Percentiles rank a stretch among this genome's conserved stretches.
Conservation (phyloP, 2,113 vertebrate genomes). For the Alectura lathami region DNA sequence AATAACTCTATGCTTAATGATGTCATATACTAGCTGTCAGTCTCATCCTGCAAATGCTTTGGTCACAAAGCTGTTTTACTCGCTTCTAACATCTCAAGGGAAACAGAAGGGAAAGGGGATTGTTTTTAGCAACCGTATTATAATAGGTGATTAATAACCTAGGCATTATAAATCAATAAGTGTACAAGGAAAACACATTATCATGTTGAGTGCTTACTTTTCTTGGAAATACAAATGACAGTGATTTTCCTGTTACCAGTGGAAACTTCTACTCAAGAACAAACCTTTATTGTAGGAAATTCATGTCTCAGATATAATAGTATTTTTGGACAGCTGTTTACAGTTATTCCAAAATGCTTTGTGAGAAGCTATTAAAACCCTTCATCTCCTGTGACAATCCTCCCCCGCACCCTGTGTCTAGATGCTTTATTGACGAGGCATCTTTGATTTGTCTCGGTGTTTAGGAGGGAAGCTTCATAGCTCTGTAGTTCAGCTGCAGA, state of each 20-base stretch:
- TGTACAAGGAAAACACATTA: background rate
- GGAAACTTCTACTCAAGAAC: background rate
- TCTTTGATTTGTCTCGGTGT: background rate
- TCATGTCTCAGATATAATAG: background rate
- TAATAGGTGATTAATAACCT: background rate
- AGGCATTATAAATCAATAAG: background rate
- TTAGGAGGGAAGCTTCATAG: background rate
- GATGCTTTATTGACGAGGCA: background rate
- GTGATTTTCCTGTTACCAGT: background rate
- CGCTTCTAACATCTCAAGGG: background rate
- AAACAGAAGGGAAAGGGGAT: background rate
- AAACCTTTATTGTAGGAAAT: background rate
- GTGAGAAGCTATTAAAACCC: background rate
- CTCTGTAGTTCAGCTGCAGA: background rate
- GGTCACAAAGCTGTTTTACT: background rate
- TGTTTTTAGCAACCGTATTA: background rate
- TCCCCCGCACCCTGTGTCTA: background rate
- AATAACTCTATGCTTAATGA: background rate
- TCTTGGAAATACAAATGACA: background rate
- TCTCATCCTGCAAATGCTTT: background rate
- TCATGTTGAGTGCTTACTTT: background rate
- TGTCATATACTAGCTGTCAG: background rate
- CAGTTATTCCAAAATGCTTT: background rate
- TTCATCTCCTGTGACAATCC: background rate
- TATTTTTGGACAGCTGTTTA: background rate